Evolutionary conservation across 2,113 vertebrate species (phyloP).

Genomic region (Gallinago media): DNA sequence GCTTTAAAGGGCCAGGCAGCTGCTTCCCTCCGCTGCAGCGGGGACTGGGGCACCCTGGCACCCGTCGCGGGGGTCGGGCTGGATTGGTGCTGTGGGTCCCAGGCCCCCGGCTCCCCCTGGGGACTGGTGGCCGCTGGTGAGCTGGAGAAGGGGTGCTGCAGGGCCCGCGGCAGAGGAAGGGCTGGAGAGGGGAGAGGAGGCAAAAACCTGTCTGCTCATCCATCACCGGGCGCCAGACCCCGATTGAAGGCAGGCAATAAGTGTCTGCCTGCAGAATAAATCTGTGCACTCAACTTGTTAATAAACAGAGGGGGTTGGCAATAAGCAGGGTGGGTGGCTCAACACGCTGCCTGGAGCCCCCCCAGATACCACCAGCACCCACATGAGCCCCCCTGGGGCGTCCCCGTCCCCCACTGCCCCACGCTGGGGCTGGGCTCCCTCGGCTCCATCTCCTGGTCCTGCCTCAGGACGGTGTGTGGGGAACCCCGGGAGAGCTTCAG

Average conservation of each 20-base stretch:
- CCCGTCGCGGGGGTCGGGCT: rapidly evolving
- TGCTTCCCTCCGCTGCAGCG: not conserved
- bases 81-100: not conserved
- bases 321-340: rapidly evolving
- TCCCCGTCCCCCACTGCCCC: rapidly evolving
- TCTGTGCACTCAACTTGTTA: not conserved
- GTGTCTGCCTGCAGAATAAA: not conserved
- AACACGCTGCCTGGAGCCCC: rapidly evolving
- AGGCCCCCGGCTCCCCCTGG: rapidly evolving
- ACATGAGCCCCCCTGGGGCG: rapidly evolving
- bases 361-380: not conserved
- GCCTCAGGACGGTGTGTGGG: rapidly evolving
- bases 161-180: not conserved
- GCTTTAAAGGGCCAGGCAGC: constrained; percentile 61
- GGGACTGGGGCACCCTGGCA: not conserved
- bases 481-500: not conserved
- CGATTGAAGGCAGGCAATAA: not conserved
- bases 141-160: not conserved
- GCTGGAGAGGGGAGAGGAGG: not conserved
- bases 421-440: not conserved
- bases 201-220: not conserved
- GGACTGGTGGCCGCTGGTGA: rapidly evolving
- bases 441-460: not conserved
- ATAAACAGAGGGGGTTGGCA: not conserved
- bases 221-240: not conserved